phyloP scores from a whole-genome alignment of 1,140 invertebrate species.

The Glomeris maerens region DNA sequence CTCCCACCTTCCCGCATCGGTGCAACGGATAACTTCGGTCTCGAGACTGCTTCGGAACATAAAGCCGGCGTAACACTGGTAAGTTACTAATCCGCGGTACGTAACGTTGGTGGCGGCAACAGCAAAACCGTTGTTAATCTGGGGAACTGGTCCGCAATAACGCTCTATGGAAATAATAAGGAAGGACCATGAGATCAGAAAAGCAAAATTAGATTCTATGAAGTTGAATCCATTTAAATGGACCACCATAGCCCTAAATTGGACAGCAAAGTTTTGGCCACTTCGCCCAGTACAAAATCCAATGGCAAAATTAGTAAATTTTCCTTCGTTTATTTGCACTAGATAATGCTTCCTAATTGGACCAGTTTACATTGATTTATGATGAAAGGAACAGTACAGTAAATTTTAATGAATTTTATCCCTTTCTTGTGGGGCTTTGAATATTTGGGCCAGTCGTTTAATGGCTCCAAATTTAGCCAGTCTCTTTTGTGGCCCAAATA shows the following conservation, averaged over 20 bases:
- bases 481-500: slow-evolving; percentile 4
- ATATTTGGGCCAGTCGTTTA: no score
- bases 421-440: no score
- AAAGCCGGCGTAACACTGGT: slow-evolving; percentile 93
- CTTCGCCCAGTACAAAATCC: no score
- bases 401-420: no score
- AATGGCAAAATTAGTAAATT: no score
- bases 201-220: slow-evolving; percentile 7
- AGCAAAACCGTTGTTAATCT: slow-evolving; percentile 94
- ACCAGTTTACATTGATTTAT: no score
- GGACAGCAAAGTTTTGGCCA: no score
- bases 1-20: slow-evolving; percentile 78
- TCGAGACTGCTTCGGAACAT: slow-evolving; percentile 74
- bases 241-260: no score
- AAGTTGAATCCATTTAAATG: background rate
- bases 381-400: no score
- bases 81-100: slow-evolving; percentile 78
- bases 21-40: slow-evolving; percentile 75
- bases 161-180: slow-evolving; percentile 48
- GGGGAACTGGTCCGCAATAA: slow-evolving; percentile 91
- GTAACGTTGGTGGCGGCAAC: slow-evolving; percentile 90
- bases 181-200: background rate
- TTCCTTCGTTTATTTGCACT: no score
- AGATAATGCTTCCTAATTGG: no score
- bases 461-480: no score